Base-by-base conservation (phyloP, 2,113 vertebrate species). In the Taurulus bubalis region DNA sequence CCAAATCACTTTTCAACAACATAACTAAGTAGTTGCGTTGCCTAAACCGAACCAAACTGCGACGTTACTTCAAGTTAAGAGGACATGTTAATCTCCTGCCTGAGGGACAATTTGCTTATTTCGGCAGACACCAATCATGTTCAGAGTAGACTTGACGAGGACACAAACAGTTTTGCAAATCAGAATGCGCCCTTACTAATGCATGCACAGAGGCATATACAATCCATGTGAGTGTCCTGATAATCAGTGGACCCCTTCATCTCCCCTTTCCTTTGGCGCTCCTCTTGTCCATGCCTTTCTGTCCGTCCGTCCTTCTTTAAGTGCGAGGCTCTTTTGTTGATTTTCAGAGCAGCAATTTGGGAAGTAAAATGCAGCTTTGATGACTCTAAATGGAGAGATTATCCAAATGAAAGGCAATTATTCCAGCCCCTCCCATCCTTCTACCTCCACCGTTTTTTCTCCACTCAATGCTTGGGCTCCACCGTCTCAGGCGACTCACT, bases 391-490 rank as follows among this genome's bases (percentile, higher is more conserved):
- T 91, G 89, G 86, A 77, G 77, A 91, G 87, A 91, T 94, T 93
- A 94, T 89, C 91, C 84, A 90, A 90, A 89, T 86, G 89, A 93
- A 91, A 90, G 89, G 87, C 89, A 93, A 90, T 93, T 91, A 91
- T 88, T 81, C 80, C 78, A 89, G 84, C 81, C 78, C 75, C 80
- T 70, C 89, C 89, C 82, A 81, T 69, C 80, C 74, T 60, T 82
- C 77, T 70, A 79, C 74, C 63, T 78, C 80, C 59, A 79, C 64
- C 70, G 80, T 75, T 84, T 83, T 84, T 69, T 20, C 24, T n/a
- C 65, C 51, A 67, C 71, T 45, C 60, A 45, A 12, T n/a, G 22
- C 34, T 64, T 70, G 16, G n/a, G 26, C 71, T 82, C 47, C 38
- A 69, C 56, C 82, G 81, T 84, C 83, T 86, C 36, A 60, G 78